A percentile compares a stretch with the other conserved stretches of the same genome.
Conservation (phyloP, 1,140 invertebrate species). For the Scaptomyza graminum region DNA sequence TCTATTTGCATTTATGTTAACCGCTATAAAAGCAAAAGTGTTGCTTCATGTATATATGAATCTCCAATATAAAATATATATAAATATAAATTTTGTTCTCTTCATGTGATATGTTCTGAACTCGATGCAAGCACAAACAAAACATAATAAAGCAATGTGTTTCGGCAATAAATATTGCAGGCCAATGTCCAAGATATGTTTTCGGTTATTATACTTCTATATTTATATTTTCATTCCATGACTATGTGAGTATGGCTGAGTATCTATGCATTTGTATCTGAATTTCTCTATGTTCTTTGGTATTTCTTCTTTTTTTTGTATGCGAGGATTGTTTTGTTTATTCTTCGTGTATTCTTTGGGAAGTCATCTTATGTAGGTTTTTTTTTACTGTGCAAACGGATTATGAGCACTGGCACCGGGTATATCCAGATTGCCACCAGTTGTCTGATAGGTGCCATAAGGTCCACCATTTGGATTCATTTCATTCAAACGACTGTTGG, state of each 20-base stretch:
- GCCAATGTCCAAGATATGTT: conserved; percentile 83
- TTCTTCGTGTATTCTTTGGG: conserved; percentile 10
- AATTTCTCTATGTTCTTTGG: conserved; percentile 6
- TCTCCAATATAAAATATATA: conserved; percentile 69
- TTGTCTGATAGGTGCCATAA: conserved; percentile 90
- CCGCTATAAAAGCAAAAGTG: conserved; percentile 15
- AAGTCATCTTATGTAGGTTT: conserved; percentile 12
- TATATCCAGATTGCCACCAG: conserved; percentile 87
- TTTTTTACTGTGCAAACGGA: conserved; percentile 82
- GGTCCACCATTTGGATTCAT: conserved; percentile 84
- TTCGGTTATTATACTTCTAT: conserved; percentile 63
- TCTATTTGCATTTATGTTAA: neutral
- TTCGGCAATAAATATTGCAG: conserved; percentile 76
- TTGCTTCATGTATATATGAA: conserved; percentile 44
- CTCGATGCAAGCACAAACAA: conserved; percentile 47
- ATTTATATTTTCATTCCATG: conserved; percentile 43
- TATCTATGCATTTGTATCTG: conserved; percentile 13
- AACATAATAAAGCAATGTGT: conserved; percentile 72
- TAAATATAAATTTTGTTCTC: conserved; percentile 21
- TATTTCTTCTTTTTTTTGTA: neutral
- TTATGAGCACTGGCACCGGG: conserved; percentile 85
- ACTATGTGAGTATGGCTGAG: conserved; percentile 12
- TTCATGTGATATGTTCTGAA: conserved; percentile 29
- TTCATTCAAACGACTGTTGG: conserved; percentile 91
- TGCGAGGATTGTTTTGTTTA: conserved; percentile 41